Evolutionary conservation across 1,140 invertebrate genomes (phyloP).

Genomic region (Trichonephila inaurata): DNA sequence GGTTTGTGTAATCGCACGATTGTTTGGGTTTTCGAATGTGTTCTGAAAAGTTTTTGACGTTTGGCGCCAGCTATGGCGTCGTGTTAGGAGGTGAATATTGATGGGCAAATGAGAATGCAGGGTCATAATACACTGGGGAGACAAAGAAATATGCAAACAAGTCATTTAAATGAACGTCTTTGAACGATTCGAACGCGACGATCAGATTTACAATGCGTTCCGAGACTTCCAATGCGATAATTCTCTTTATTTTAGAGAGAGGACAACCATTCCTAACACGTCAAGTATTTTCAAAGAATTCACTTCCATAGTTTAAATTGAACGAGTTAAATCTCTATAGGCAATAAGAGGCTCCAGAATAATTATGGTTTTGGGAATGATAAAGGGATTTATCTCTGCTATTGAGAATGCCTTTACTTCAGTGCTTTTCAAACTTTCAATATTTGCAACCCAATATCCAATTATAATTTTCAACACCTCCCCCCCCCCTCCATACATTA

Average conservation of each 20-base stretch:
- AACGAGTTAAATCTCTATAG: not conserved
- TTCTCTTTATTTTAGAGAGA: not conserved
- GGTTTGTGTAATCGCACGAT: not conserved
- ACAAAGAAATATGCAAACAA: slow-evolving; percentile 18
- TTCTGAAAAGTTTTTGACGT: slow-evolving; percentile 14
- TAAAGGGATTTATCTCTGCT: not conserved
- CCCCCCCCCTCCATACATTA: too few relatives aligned
- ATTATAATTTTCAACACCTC: too few relatives aligned
- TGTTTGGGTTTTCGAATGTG: not conserved
- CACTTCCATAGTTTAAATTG: not conserved
- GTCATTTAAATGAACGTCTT: not conserved
- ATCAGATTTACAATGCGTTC: not conserved
- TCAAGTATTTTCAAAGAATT: not conserved
- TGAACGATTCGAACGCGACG: not conserved
- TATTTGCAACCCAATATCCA: too few relatives aligned
- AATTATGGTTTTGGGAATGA: not conserved
- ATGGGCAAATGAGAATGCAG: not conserved
- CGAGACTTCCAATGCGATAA: not conserved
- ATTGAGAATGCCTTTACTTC: too few relatives aligned
- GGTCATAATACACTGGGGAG: not conserved
- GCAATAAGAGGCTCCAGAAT: not conserved
- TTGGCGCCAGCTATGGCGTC: not conserved
- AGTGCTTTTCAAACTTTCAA: too few relatives aligned
- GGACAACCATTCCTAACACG: not conserved
- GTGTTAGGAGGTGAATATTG: not conserved